Evolutionary conservation across 2,797 vertebrate species (phyloP), one percentile per base, ranked within the genome.

Genomic region (Poeciliopsis presidionis): DNA sequence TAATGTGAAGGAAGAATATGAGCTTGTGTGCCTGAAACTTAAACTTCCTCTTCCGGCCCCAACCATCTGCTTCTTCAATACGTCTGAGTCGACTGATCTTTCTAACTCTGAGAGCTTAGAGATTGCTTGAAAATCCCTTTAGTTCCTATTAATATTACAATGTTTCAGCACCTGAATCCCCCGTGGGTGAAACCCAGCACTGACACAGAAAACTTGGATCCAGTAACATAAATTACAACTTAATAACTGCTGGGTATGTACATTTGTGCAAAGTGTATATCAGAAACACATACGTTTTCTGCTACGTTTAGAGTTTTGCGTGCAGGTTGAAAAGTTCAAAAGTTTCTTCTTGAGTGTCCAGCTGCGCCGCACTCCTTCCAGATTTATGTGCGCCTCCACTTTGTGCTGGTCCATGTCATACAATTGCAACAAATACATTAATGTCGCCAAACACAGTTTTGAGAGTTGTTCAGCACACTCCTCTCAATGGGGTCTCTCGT

Each of bases 11-110:
- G 18, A 53, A 39, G 11, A 73, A 22, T 12, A 13, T 25, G 33
- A 22, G 49, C 33, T 36, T 73, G 20, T 73, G 20, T 73, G 33
- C 13, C 71, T 73, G 30, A 51, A 73, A 36, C 18, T 12, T 36
- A 51, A 51, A 39, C 20, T n/a, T 73, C 22, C 18, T 73, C 30
- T 55, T 73, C 47, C 72, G 16, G 72, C 71, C 25, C 33, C 51
- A 87, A 80, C 82, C 83, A 86, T 85, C 90, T 75, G 65, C 76
- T 78, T 63, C 22, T 43, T 25, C 20, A 22, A 22, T 22, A 9
- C 4, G 20, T 43, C 9, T 11, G 9, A 20, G 36, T 67, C 36
- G 41, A 43, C 63, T 13, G 39, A 67, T 67, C 36, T 67, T 25
- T 41, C 36, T 39, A 22, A 65, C 18, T 65, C 20, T 25, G 41